Evolutionary conservation across 2,888 invertebrate species (phyloP).

Genomic region (Epirrhoe alternata): DNA sequence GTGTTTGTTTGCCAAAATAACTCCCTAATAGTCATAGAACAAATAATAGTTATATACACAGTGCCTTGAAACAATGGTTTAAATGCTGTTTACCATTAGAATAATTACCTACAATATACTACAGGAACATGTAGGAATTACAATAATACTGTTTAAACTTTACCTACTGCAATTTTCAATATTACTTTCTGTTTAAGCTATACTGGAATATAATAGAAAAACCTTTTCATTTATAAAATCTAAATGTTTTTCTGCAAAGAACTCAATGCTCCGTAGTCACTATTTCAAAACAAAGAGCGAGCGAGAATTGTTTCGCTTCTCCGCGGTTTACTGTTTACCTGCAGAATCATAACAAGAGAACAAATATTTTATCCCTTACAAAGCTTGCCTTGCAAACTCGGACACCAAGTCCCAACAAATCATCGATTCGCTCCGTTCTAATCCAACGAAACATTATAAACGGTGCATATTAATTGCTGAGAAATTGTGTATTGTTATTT

Average conservation of each 20-base stretch:
- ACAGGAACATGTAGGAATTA: no score
- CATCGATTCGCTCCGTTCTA: conserved; percentile 26
- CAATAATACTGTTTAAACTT: no score
- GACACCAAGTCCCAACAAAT: conserved; percentile 18
- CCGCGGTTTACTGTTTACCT: conserved; percentile 16
- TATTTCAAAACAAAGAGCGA: neutral
- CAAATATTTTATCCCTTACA: conserved; percentile 15
- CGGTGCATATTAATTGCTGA: conserved; percentile 49
- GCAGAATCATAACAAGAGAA: conserved; percentile 13
- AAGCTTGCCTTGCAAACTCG: conserved; percentile 15
- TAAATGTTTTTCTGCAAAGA: neutral
- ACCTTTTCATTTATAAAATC: neutral
- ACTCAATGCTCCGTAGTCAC: no score
- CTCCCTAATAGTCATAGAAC: no score
- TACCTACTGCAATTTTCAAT: no score
- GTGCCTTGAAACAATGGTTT: no score
- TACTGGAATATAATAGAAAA: no score
- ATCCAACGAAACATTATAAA: conserved; percentile 45
- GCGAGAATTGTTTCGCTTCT: conserved; percentile 4
- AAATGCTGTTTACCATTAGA: no score
- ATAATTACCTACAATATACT: no score
- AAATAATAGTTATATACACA: no score
- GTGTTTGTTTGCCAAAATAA: conserved; percentile 33
- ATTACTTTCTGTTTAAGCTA: no score
- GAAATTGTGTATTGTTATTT: conserved; percentile 51